These are phyloP conservation scores for Cylloceria caligata DNA, from an alignment of 2,888 invertebrate genomes.

Conservation along the genomic window DNA sequence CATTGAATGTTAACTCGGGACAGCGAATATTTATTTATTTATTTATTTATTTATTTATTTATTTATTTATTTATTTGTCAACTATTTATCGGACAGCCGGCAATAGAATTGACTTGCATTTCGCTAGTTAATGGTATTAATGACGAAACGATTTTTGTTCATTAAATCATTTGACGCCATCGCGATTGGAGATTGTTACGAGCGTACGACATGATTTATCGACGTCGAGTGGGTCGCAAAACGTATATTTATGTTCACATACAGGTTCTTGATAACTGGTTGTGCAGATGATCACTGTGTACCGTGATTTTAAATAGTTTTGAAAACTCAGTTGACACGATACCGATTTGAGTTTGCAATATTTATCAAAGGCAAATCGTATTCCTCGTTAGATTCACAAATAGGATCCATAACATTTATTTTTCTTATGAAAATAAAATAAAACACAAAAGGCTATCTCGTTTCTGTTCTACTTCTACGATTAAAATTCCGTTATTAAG, in stretches of 20 bases:
- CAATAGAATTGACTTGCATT: not conserved
- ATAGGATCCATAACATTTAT: not conserved
- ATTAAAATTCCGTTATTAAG: not conserved
- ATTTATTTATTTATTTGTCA: slow-evolving; percentile 1
- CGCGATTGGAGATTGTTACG: slow-evolving; percentile 27
- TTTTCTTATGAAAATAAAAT: not conserved
- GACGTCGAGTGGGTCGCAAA: slow-evolving; percentile 75
- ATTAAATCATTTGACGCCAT: slow-evolving; percentile 38
- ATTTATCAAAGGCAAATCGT: slow-evolving; percentile 30
- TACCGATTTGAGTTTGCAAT: slow-evolving; percentile 30
- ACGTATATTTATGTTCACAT: slow-evolving; percentile 57
- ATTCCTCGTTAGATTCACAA: not conserved
- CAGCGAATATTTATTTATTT: not conserved
- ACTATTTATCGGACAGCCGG: not conserved
- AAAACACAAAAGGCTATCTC: not conserved
- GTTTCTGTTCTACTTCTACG: not conserved
- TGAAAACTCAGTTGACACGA: slow-evolving; percentile 41
- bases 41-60: slow-evolving; percentile 4
- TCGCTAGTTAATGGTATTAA: not conserved
- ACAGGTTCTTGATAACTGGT: slow-evolving; percentile 57
- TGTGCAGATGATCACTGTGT: slow-evolving; percentile 27
- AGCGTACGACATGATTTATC: slow-evolving; percentile 67
- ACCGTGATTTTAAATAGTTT: slow-evolving; percentile 58
- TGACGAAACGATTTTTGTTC: slow-evolving; percentile 16
- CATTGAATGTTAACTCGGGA: not conserved